Evolutionary conservation across 2,113 vertebrate genomes (phyloP).

Genomic region (Dicentrarchus labrax): DNA sequence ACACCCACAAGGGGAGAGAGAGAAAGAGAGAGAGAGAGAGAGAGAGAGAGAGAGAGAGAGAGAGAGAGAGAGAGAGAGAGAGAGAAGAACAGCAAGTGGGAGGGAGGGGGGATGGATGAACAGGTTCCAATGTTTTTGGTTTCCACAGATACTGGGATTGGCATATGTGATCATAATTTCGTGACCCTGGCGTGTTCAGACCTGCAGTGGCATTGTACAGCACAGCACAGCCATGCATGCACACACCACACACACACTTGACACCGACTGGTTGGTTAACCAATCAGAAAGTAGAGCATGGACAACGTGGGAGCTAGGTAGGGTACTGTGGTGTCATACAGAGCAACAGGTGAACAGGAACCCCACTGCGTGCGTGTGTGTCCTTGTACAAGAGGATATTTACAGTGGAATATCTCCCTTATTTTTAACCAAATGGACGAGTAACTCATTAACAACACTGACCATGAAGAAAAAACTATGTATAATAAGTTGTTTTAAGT

Average conservation of each 20-base stretch:
- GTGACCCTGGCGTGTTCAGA: slow-evolving; percentile 90
- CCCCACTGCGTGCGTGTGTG: slow-evolving; percentile 13
- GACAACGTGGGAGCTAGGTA: slow-evolving; percentile 84
- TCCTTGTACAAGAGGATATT: slow-evolving; percentile 22
- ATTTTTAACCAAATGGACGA: background rate
- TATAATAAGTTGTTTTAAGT: background rate
- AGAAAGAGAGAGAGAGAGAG: slow-evolving; percentile 25
- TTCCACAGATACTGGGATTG: slow-evolving; percentile 96
- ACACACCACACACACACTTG: slow-evolving; percentile 80
- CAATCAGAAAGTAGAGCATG: slow-evolving; percentile 86
- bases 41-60: slow-evolving; percentile 29
- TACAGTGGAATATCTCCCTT: slow-evolving; percentile 47
- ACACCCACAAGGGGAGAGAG: slow-evolving; percentile 71
- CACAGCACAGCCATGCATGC: slow-evolving; percentile 77
- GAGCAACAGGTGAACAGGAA: slow-evolving; percentile 78
- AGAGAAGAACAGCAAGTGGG: slow-evolving; percentile 18
- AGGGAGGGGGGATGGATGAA: slow-evolving; percentile 83
- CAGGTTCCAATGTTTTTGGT: slow-evolving; percentile 98
- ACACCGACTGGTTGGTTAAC: slow-evolving; percentile 82
- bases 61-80: slow-evolving; percentile 17
- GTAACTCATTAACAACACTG: background rate
- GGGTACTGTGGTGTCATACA: slow-evolving; percentile 76
- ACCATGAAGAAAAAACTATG: background rate
- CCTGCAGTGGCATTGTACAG: slow-evolving; percentile 92
- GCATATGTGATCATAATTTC: slow-evolving; percentile 90